Evolutionary conservation across 2,888 invertebrate species (phyloP).

Genomic region (Mayetiola destructor): DNA sequence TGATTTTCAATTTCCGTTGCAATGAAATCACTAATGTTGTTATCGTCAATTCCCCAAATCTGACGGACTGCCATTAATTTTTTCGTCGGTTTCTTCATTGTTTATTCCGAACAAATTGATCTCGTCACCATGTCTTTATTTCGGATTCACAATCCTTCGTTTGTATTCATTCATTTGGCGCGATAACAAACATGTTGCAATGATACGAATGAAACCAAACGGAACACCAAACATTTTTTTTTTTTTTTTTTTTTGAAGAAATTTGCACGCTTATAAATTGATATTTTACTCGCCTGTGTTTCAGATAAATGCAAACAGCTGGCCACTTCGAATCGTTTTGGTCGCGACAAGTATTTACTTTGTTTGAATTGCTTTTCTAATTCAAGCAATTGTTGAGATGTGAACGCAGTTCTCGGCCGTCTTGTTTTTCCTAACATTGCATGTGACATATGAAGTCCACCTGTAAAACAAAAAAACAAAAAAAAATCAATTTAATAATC

Average conservation of each 20-base stretch:
- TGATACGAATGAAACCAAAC: not conserved
- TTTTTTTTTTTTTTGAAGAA: too few species aligned
- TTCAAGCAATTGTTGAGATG: constrained; percentile 87
- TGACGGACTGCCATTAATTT: constrained; percentile 10
- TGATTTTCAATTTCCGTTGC: not conserved
- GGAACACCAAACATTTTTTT: not conserved
- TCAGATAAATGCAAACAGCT: constrained; percentile 95
- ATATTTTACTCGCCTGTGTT: constrained; percentile 62
- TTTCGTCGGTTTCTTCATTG: not conserved
- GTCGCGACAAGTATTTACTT: constrained; percentile 96
- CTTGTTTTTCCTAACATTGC: constrained; percentile 74
- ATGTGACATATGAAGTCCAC: constrained; percentile 42
- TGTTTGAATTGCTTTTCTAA: constrained; percentile 96
- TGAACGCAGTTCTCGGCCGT: constrained; percentile 94
- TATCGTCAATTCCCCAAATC: not conserved
- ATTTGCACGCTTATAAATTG: constrained; percentile 8
- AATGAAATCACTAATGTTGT: not conserved
- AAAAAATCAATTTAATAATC: not conserved
- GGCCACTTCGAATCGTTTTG: constrained; percentile 96
- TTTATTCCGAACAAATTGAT: not conserved
- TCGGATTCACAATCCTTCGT: too few species aligned
- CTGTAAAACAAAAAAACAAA: not conserved
- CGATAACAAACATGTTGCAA: not conserved
- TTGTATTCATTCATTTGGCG: too few species aligned
- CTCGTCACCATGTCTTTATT: not conserved